A percentile compares a stretch with the other conserved stretches of the same genome.
Evolutionary conservation across 2,113 vertebrate genomes (phyloP).

Genomic region (Chamaetylas fuelleborni): DNA sequence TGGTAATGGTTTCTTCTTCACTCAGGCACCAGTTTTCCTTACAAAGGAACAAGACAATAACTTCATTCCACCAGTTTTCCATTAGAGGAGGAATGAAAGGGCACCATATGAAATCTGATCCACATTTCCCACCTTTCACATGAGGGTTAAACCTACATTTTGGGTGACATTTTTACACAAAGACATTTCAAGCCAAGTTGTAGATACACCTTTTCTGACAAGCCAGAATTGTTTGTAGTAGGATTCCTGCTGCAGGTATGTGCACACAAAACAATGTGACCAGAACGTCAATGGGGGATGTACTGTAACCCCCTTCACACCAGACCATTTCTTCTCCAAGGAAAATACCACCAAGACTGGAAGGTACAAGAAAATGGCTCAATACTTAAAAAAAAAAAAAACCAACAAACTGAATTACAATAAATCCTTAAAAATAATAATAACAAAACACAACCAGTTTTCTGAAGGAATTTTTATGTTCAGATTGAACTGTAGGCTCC

Average conservation of each 20-base stretch:
- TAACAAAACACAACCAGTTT: not conserved
- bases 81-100: not conserved
- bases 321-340: not conserved
- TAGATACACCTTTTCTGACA: not conserved
- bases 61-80: not conserved
- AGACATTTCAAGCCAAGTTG: not conserved
- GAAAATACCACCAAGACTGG: not conserved
- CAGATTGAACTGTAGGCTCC: not conserved
- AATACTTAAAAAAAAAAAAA: not conserved
- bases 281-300: not conserved
- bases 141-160: not conserved
- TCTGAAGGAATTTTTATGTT: not conserved
- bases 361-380: not conserved
- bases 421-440: not conserved
- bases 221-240: not conserved
- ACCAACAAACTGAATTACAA: not conserved
- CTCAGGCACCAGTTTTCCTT: not conserved
- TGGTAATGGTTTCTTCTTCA: too few species aligned
- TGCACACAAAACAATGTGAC: not conserved
- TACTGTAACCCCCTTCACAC: not conserved
- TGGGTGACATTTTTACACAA: not conserved
- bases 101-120: not conserved
- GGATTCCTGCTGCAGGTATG: not conserved
- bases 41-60: not conserved
- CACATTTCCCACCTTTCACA: not conserved